Base-by-base conservation (phyloP, 1,140 invertebrate genomes). In the Mercenaria mercenaria region DNA sequence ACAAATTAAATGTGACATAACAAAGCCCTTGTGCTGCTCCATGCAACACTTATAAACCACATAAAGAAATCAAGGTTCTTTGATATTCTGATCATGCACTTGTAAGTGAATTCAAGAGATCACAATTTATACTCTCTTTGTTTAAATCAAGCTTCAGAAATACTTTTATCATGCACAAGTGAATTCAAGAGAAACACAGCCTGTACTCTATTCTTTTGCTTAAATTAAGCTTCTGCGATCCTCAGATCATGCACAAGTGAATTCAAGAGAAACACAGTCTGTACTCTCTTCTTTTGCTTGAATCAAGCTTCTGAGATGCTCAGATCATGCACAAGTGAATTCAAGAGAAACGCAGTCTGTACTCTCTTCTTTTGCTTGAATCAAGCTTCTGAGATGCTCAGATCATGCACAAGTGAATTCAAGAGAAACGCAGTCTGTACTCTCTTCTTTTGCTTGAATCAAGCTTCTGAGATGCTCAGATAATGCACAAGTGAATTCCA, bases 101-200 rank as follows among this genome's bases (percentile, higher is more conserved):
- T n/a, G n/a, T n/a, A n/a, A n/a, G n/a, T n/a, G n/a, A n/a, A n/a
- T n/a, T n/a, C n/a, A n/a, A n/a, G n/a, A n/a, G n/a, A n/a, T n/a
- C n/a, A n/a, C n/a, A n/a, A n/a, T n/a, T n/a, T n/a, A n/a, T n/a
- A n/a, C n/a, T n/a, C n/a, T n/a, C n/a, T n/a, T n/a, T n/a, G n/a
- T n/a, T n/a, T n/a, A n/a, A 72, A 72, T 10, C 69, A 72, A 72
- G 69, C 69, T 72, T n/a, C 69, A 4, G 34, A 72, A 72, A 72
- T n/a, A 64, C 32, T 64, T 39, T 1, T n/a, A n/a, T n/a, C n/a
- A n/a, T n/a, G n/a, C n/a, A n/a, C 43, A 47, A 32, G 39, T 72
- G 23, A 41, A 13, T 72, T 34, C 4, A 13, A 72, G 4, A 32
- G 67, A 41, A 41, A 37, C 39, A 72, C 13, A 72, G 67, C 32